These are phyloP conservation scores for Calvadosia cruxmelitensis DNA, from an alignment of 30 jellyfish, hydroid and myxozoan genomes.

Conservation along the genomic window DNA sequence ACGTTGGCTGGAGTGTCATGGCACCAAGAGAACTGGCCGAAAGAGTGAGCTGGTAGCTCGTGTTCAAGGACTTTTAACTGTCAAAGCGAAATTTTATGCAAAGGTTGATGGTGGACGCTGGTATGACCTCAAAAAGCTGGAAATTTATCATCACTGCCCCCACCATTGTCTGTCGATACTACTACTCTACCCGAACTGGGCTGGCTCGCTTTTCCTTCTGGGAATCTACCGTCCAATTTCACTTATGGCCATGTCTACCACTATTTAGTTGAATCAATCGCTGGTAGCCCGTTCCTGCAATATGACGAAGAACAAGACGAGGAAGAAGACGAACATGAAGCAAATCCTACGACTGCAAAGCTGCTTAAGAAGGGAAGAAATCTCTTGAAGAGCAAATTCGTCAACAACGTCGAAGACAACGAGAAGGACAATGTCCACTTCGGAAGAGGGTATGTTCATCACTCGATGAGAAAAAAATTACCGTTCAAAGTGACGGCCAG, in stretches of 20 bases:
- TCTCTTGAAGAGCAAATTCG: constrained; percentile 28
- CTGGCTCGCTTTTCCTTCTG: too few species aligned
- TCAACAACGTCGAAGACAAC: constrained; percentile 12
- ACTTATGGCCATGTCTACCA: too few species aligned
- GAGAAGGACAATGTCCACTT: constrained; percentile 6
- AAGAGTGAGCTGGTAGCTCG: constrained; percentile 12
- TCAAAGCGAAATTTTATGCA: constrained; percentile 8
- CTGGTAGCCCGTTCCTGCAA: too few species aligned
- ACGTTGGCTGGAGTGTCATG: constrained; percentile 19
- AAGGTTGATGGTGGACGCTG: constrained; percentile 24
- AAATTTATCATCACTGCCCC: too few species aligned
- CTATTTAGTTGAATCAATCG: too few species aligned
- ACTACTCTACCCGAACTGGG: too few species aligned
- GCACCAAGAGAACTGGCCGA: constrained; percentile 8
- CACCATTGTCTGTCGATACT: too few species aligned
- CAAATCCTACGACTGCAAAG: constrained; percentile 29
- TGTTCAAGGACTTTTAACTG: neutral
- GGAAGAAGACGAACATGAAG: constrained; percentile 9
- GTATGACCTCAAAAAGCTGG: constrained; percentile 16
- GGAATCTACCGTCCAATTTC: too few species aligned
- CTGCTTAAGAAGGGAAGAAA: constrained; percentile 29
- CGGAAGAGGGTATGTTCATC: constrained; percentile 28
- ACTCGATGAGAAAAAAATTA: constrained; percentile 16
- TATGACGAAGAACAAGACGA: too few species aligned
- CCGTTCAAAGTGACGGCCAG: constrained; percentile 29